Evolutionary conservation across 1,140 invertebrate genomes (phyloP).

Genomic region (Nilaparvata lugens): DNA sequence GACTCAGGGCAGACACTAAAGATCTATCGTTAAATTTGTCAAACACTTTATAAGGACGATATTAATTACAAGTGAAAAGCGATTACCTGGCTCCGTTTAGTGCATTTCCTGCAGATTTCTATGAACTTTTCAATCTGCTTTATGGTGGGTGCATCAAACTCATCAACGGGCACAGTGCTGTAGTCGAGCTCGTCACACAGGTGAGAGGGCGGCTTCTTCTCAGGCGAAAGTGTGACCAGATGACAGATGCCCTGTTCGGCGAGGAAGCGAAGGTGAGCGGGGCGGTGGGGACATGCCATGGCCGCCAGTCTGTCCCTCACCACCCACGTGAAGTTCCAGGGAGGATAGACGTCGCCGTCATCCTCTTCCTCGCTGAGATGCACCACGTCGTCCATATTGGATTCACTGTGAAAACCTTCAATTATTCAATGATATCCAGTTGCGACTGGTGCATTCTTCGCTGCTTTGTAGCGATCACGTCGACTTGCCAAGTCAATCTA

Average conservation of each 20-base stretch:
- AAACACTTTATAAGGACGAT: too few species aligned
- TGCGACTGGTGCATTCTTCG: too few species aligned
- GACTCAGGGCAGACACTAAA: too few species aligned
- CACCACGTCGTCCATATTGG: too few species aligned
- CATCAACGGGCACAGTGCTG: slow-evolving; percentile 49
- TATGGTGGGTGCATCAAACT: slow-evolving; percentile 53
- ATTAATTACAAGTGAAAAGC: too few species aligned
- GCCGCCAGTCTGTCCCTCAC: slow-evolving; percentile 46
- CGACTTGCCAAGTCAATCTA: too few species aligned
- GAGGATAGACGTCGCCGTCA: slow-evolving; percentile 22
- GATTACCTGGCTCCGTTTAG: too few species aligned
- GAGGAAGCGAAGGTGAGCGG: slow-evolving; percentile 48
- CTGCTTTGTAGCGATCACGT: too few species aligned
- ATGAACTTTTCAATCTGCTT: slow-evolving; percentile 58
- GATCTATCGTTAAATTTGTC: too few species aligned
- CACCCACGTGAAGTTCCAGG: slow-evolving; percentile 53
- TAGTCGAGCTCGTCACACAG: slow-evolving; percentile 40
- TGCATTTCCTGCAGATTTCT: slow-evolving; percentile 43
- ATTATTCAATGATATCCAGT: too few species aligned
- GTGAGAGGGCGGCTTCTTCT: slow-evolving; percentile 42
- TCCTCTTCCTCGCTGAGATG: not conserved
- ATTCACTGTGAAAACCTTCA: too few species aligned
- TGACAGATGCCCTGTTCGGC: slow-evolving; percentile 40
- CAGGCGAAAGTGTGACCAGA: slow-evolving; percentile 51
- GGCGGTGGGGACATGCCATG: slow-evolving; percentile 49